Conservation (phyloP, 1,140 invertebrate species). For the Druon quercuslanigerum region DNA sequence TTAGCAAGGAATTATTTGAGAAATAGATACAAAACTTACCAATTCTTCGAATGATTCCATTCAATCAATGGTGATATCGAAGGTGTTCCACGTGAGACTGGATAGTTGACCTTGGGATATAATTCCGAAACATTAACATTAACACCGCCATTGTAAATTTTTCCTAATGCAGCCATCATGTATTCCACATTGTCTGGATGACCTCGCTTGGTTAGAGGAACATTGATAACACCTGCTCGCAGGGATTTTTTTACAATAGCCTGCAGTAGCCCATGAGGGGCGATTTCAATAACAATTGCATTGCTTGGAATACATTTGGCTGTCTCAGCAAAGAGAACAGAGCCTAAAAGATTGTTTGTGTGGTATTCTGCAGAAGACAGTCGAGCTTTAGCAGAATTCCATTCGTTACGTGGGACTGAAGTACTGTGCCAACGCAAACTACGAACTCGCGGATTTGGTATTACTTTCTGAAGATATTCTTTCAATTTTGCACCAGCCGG, state of each 20-base stretch:
- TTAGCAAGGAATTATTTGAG: too few species aligned
- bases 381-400: conserved; percentile 81
- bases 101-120: conserved; percentile 69
- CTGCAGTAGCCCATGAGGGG: conserved; percentile 78
- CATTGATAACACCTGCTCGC: conserved; percentile 68
- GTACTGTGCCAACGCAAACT: conserved; percentile 87
- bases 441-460: conserved; percentile 79
- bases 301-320: conserved; percentile 83
- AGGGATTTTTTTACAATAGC: conserved; percentile 77
- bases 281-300: conserved; percentile 81
- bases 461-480: conserved; percentile 81
- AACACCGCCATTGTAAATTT: too few species aligned
- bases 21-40: conserved; percentile 65
- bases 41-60: conserved; percentile 87
- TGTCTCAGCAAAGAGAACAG: not conserved
- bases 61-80: conserved; percentile 80
- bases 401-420: conserved; percentile 83
- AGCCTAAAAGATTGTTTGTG: not conserved
- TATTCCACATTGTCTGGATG: conserved; percentile 79
- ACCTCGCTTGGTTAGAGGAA: too few species aligned
- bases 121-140: conserved; percentile 55
- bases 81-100: conserved; percentile 81
- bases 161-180: conserved; percentile 82
- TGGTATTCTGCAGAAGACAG: conserved; percentile 81
- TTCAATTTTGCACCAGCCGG: conserved; percentile 80